These are phyloP conservation scores for Tricholaema leucomelas DNA, from an alignment of 2,113 vertebrate species.

Conservation along the genomic window DNA sequence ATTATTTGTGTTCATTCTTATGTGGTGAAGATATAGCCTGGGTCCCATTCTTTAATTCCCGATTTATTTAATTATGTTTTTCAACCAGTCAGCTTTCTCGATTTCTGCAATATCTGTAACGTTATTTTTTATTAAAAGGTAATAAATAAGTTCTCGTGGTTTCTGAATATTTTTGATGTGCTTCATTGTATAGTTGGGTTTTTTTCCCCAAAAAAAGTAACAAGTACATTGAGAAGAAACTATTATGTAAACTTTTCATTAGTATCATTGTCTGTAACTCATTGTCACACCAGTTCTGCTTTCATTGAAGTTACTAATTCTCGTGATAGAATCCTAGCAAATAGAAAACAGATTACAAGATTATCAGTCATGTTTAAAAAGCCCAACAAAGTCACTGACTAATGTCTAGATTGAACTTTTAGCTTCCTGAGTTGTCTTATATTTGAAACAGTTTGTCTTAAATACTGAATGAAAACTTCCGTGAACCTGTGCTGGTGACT, in stretches of 20 bases:
- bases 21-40: not conserved
- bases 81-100: not conserved
- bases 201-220: not conserved
- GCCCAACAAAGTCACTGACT: not conserved
- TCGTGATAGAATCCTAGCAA: not conserved
- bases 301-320: not conserved
- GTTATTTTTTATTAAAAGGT: not conserved
- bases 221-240: not conserved
- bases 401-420: not conserved
- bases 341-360: not conserved
- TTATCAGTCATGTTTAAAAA: not conserved
- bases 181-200: not conserved
- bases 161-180: not conserved
- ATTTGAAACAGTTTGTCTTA: not conserved
- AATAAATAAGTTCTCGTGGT: not conserved
- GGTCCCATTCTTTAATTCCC: not conserved
- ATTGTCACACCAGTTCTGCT: not conserved
- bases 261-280: not conserved
- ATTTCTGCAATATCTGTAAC: not conserved
- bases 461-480: not conserved
- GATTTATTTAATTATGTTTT: not conserved
- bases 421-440: not conserved
- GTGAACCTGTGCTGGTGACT: not conserved
- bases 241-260: fast-evolving
- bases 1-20: not conserved